Evolutionary conservation across 2,797 vertebrate genomes (phyloP).

Genomic region (Phoxinus dragarum): DNA sequence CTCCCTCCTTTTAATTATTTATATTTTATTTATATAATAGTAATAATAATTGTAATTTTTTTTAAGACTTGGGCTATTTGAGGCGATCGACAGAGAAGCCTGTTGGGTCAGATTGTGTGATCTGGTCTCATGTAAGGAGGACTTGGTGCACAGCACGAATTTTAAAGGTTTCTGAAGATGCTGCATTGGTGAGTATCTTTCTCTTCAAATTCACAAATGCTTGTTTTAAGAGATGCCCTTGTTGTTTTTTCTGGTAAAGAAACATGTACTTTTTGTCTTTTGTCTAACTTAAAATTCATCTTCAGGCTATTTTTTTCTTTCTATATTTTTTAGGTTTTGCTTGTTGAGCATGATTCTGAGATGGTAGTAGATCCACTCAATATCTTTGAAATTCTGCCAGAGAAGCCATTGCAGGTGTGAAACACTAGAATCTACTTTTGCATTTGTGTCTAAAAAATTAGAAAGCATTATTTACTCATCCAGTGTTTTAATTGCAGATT

Average conservation of each 20-base stretch:
- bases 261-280: background rate
- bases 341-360: slow-evolving; percentile 61
- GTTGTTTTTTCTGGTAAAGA: background rate
- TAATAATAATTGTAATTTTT: too few species aligned
- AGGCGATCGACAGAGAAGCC: slow-evolving; percentile 67
- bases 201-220: background rate
- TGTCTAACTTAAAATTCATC: background rate
- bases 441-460: background rate
- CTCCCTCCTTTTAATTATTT: background rate
- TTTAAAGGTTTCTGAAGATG: slow-evolving; percentile 77
- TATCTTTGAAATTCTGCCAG: slow-evolving; percentile 58
- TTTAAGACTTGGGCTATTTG: slow-evolving; percentile 61
- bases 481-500: slow-evolving; percentile 9
- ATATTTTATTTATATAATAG: too few species aligned
- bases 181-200: slow-evolving; percentile 72
- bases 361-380: slow-evolving; percentile 63
- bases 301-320: background rate
- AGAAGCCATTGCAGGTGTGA: slow-evolving; percentile 56
- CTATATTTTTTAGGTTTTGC: slow-evolving; percentile 58
- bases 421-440: background rate
- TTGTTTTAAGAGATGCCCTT: background rate
- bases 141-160: slow-evolving; percentile 78
- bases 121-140: slow-evolving; percentile 75
- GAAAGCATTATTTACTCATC: background rate
- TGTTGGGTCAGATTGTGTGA: slow-evolving; percentile 77